Conservation (phyloP, 2,888 invertebrate genomes). For the Aphodius granarius region DNA sequence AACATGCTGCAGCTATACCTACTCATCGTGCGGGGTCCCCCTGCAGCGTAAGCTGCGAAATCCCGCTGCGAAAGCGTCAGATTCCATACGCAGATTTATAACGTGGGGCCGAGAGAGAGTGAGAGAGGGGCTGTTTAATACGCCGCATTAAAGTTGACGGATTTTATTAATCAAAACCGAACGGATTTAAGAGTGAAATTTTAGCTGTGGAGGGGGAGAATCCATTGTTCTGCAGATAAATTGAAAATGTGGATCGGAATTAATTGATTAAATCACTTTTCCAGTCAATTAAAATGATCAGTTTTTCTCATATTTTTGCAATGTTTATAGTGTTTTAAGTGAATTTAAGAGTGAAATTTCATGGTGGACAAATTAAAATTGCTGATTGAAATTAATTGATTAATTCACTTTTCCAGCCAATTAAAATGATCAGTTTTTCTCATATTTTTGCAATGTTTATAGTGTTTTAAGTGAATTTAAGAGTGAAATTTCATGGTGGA, state of each 20-base stretch:
- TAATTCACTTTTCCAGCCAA: no score
- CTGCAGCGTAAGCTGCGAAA: conserved; percentile 37
- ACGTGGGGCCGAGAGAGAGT: conserved; percentile 26
- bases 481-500: no score
- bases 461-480: no score
- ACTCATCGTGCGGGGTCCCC: conserved; percentile 32
- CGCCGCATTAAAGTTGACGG: conserved; percentile 29
- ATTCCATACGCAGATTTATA: conserved; percentile 41
- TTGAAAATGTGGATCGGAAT: neutral
- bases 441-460: no score
- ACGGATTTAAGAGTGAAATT: conserved; percentile 26
- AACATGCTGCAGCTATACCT: no score
- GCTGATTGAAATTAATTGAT: no score
- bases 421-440: no score
- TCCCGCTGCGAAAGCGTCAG: conserved; percentile 42
- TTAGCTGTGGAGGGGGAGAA: neutral
- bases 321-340: no score
- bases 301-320: no score
- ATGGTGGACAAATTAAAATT: no score
- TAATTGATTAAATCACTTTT: neutral
- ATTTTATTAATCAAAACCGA: conserved; percentile 31
- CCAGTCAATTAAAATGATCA: neutral
- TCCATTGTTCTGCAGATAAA: neutral
- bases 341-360: no score
- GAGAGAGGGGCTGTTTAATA: conserved; percentile 27